Base-by-base conservation (phyloP, 2,797 vertebrate genomes). In the Avahi laniger region DNA sequence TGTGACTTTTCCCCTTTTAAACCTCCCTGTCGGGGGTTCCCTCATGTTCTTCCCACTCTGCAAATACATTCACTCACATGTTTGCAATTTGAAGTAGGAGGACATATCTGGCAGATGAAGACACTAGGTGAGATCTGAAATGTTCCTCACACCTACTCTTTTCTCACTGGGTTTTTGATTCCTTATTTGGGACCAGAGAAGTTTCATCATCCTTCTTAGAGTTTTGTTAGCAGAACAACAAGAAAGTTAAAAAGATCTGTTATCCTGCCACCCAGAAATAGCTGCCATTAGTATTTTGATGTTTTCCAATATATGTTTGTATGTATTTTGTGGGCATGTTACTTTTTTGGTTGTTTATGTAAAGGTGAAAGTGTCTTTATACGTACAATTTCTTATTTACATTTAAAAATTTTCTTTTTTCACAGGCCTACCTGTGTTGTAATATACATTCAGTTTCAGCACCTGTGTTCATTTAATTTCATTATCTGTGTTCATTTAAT, bases 21-120 rank as follows among this genome's bases (percentile, higher is more conserved):
- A 69, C 41, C 69, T 90, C 78, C 35, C 67, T 46, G 69, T 88
- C 0, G 3, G 35, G 22, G 30, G 20, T 76, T 91, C 57, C 12
- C 48, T 57, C 35, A 15, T 63, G 35, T 33, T 92, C 52, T 83
- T 83, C 35, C 54, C n/a, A 30, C 50, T 38, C 48, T 67, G 33
- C 52, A 92, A 14, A 76, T 67, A 54, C 3, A n/a, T 78, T 95
- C 72, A 57, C 65, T 95, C 72, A 72, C 35, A 26, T 85, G 89
- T 84, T 96, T 96, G 89, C 33, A 46, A 3, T 96, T 96, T 93
- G 88, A 91, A 97, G 94, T 91, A 93, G 96, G 89, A 96, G 93
- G 96, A 70, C 72, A 41, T 72, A 54, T 30, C 89, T 96, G 89
- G 89, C 89, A 95, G 81, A 67, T 85, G 87, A 93, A 90, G 93